Conservation (phyloP, 2,113 vertebrate genomes). For the Puffinus mauretanicus region DNA sequence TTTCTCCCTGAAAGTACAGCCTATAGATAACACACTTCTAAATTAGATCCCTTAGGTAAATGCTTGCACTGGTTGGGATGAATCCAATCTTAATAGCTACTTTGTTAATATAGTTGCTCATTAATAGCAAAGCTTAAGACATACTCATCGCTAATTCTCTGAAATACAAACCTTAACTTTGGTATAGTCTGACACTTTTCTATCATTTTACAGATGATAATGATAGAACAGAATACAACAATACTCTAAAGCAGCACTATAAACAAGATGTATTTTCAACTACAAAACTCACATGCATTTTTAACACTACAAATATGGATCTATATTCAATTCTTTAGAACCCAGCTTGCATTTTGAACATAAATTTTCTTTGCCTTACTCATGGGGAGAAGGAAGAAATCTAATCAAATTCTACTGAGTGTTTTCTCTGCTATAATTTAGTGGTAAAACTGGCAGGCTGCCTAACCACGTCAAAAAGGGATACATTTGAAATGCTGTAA, state of each 20-base stretch:
- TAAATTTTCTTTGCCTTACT: slow-evolving; percentile 44
- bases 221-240: not conserved
- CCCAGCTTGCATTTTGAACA: slow-evolving; percentile 7
- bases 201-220: not conserved
- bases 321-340: slow-evolving; percentile 23
- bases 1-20: not conserved
- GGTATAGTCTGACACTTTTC: not conserved
- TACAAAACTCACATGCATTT: slow-evolving; percentile 13
- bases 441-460: slow-evolving; percentile 65
- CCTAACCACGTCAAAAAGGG: slow-evolving; percentile 61
- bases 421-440: slow-evolving; percentile 68
- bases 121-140: not conserved
- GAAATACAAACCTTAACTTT: not conserved
- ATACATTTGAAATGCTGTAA: slow-evolving; percentile 67
- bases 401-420: slow-evolving; percentile 67
- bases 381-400: slow-evolving; percentile 37
- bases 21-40: not conserved
- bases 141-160: not conserved
- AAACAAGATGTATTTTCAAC: slow-evolving; percentile 19
- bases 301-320: slow-evolving; percentile 24
- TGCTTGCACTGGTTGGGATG: not conserved
- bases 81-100: not conserved
- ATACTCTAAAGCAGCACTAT: not conserved
- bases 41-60: not conserved
- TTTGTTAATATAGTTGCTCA: not conserved